Base-by-base conservation (phyloP, 1,140 invertebrate genomes). In the Apis cerana region DNA sequence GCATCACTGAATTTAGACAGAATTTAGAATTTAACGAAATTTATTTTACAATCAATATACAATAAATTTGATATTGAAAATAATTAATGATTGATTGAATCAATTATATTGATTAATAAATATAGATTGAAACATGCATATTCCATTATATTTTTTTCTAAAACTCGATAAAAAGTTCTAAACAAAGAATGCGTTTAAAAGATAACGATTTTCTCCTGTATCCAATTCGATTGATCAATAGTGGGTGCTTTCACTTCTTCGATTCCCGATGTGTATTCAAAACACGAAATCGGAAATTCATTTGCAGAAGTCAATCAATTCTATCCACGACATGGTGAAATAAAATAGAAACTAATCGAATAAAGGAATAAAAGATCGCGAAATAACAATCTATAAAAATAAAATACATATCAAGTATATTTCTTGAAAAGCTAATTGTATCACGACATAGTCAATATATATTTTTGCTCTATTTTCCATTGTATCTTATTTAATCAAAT, bases 261-360 rank as follows among this genome's bases (percentile, higher is more conserved):
- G 21, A 48, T 75, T 48, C 56, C 23, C 43, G 21, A 65, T 33
- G 61, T 33, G 61, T 13, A 17, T 68, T 58, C 52, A 21, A 58
- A 77, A 68, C 48, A 67, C 64, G 33, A 48, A 43, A 68, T 77
- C 64, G 33, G 21, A 56, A 77, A 77, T 43, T 43, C 64, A 52
- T 77, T 54, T 48, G 4, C 27, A 27, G 0, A 27, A 67, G 43
- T 76, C 17, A 9, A 76, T 54, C 75, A 52, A 54, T 52, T 17
- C 23, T 7, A 23, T 48, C 33, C 56, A 43, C 8, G 56, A 33
- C 27, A 11, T 27, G 3, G 15, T 19, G 43, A 68, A 79, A 79
- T 72, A 59, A 69, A 33, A 52, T 15, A 12, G 21, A n/a, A 61
- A 17, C 48, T 27, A n/a, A 23, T 33, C 58, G 21, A 62, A 72